Base-by-base conservation (phyloP, 2,888 invertebrate species). In the Lasioglossum zephyrum region DNA sequence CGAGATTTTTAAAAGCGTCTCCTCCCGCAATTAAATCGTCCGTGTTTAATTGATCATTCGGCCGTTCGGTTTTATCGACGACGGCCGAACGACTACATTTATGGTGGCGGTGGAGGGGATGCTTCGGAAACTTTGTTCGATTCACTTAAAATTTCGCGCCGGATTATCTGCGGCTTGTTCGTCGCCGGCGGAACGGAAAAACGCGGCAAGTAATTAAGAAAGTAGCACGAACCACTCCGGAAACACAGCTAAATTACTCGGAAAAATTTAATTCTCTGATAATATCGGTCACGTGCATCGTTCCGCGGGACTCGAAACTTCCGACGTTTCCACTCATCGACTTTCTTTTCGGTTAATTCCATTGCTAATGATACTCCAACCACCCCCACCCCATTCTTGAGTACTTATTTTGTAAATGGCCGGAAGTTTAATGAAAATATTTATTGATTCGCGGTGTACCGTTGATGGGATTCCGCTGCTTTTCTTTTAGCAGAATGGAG, bases 211-310 rank as follows among this genome's bases (percentile, higher is more conserved):
- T 86, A 86, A 86, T 86, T 86, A 86, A 82, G 86, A 82, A 83
- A 87, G 57, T 80, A 84, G 87, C 80, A 70, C 49, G 77, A 81
- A 79, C 83, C 80, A 73, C 70, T 84, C 75, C 73, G 79, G 72
- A 69, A 79, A 75, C 74, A 74, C 77, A 77, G 72, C 44, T 85
- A 85, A 87, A 89, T 87, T 79, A 81, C 73, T 63, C 81, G 85
- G 89, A 87, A 89, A 82, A 89, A 77, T 89, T 86, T 82, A 70
- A 89, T 89, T 84, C 81, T 47, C 77, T 72, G 81, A 88, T 87
- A 82, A 89, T 84, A 47, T 86, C 82, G 84, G 78, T 80, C 76
- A 74, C 79, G 77, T 73, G 82, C 70, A 78, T 83, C 82, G 81
- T 78, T 84, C 76, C 63, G 39, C 26, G 39, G 81, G 60, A 66